Evolutionary conservation across 2,113 vertebrate species (phyloP).

Genomic region (Mixornis gularis): DNA sequence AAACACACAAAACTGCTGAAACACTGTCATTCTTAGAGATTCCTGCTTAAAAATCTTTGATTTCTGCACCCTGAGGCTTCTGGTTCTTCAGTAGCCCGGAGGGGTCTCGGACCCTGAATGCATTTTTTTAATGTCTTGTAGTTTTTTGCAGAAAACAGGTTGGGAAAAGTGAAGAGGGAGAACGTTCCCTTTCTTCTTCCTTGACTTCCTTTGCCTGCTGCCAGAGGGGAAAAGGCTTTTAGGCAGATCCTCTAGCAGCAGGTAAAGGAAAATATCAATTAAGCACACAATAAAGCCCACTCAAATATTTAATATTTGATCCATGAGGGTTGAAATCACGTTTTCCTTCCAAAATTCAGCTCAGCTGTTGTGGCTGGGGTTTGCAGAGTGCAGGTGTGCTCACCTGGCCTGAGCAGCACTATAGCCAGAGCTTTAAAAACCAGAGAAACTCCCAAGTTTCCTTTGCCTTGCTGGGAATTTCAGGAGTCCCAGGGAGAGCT

Average conservation of each 20-base stretch:
- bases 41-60: neutral
- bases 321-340: accelerated
- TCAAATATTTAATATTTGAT: neutral
- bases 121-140: neutral
- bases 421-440: neutral
- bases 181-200: neutral
- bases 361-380: neutral
- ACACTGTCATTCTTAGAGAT: neutral
- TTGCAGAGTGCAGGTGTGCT: neutral
- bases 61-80: neutral
- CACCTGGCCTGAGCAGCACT: neutral
- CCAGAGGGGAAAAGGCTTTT: neutral
- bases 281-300: neutral
- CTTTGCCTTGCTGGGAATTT: neutral
- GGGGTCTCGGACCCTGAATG: neutral
- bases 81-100: neutral
- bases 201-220: neutral
- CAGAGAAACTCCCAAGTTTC: neutral
- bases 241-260: neutral
- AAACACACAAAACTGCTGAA: neutral
- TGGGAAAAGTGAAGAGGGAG: neutral
- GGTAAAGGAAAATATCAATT: neutral
- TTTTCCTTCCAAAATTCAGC: neutral
- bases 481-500: neutral
- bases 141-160: neutral